Evolutionary conservation across 1,140 invertebrate species (phyloP).

Genomic region (Camponotus pennsylvanicus): DNA sequence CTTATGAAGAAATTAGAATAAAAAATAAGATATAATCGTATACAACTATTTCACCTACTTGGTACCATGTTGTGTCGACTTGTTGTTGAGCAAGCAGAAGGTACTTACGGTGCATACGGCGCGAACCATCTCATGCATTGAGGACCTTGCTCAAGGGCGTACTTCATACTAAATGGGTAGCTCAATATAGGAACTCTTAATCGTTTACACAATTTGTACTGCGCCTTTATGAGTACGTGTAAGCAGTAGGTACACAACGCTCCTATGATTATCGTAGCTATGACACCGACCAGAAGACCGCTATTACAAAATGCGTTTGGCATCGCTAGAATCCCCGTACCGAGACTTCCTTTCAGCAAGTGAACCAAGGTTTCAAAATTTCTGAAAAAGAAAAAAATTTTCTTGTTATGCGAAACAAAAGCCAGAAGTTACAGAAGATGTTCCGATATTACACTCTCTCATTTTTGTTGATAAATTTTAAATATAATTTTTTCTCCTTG

Average conservation of each 20-base stretch:
- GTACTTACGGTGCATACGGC: constrained; percentile 86
- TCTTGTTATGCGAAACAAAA: not conserved
- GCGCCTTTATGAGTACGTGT: constrained; percentile 90
- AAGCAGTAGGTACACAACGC: constrained; percentile 93
- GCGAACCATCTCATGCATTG: constrained; percentile 87
- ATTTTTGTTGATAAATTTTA: constrained; percentile 6
- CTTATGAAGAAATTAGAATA: not conserved
- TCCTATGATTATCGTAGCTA: constrained; percentile 91
- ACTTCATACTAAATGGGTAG: constrained; percentile 91
- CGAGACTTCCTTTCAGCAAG: constrained; percentile 94
- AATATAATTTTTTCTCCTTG: not conserved
- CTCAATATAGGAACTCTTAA: constrained; percentile 90
- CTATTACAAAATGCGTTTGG: constrained; percentile 93
- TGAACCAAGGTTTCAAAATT: constrained; percentile 93
- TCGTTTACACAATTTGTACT: constrained; percentile 91
- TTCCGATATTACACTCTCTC: not conserved
- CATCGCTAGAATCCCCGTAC: constrained; percentile 96
- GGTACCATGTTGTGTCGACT: too few relatives aligned
- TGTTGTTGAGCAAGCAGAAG: not conserved
- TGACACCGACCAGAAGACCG: constrained; percentile 90
- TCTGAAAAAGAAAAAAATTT: constrained; percentile 82
- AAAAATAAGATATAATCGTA: not conserved
- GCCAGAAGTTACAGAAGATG: not conserved
- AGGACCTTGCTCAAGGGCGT: constrained; percentile 91
- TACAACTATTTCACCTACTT: not conserved